phyloP scores from a whole-genome alignment of 2,888 invertebrate species.

The Strigamia crassipes region DNA sequence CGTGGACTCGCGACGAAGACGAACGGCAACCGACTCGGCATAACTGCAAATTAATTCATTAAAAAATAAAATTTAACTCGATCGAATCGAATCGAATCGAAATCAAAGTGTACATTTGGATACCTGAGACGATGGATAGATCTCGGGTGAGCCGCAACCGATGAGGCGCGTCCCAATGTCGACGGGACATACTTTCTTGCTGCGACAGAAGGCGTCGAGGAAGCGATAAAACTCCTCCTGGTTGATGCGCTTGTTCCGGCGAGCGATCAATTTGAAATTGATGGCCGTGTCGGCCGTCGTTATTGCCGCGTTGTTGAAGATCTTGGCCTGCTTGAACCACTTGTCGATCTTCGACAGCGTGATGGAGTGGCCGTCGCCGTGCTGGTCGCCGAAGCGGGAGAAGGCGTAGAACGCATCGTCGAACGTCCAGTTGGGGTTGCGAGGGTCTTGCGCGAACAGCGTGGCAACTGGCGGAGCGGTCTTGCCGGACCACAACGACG shows the following conservation, averaged over 20 bases:
- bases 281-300: background rate
- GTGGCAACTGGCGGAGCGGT: background rate
- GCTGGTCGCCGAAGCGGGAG: background rate
- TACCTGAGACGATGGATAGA: background rate
- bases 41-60: too few species aligned
- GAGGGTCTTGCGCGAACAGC: background rate
- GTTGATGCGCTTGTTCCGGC: background rate
- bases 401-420: background rate
- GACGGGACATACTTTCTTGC: background rate
- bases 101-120: too few species aligned
- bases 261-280: constrained; percentile 8
- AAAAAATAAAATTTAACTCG: too few species aligned
- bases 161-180: background rate
- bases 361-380: constrained; percentile 1
- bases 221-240: constrained; percentile 18
- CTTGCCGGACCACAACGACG: background rate
- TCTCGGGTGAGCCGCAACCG: background rate
- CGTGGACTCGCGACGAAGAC: background rate
- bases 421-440: background rate
- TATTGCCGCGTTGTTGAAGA: background rate
- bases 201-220: constrained; percentile 10
- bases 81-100: too few species aligned
- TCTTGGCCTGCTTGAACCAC: background rate
- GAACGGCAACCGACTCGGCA: background rate
- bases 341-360: background rate